Percentiles rank a stretch among this genome's conserved stretches.
These are phyloP conservation scores for Erannis defoliaria DNA, from an alignment of 2,888 invertebrate genomes.

Conservation along the genomic window DNA sequence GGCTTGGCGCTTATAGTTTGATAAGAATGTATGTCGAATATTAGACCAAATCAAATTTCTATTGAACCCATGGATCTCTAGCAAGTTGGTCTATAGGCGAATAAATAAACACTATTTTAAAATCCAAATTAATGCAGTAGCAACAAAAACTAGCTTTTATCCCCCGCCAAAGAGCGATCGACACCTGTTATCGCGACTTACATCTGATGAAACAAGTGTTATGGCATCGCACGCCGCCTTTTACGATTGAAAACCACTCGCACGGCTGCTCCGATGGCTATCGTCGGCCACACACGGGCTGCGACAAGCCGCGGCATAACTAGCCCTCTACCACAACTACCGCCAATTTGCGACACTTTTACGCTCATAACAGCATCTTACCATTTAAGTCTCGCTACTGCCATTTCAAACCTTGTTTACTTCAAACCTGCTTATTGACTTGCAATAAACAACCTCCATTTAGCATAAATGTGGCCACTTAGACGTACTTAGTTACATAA, in stretches of 20 bases:
- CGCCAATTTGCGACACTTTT: conserved; percentile 77
- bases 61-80: too few species aligned
- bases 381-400: conserved; percentile 62
- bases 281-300: conserved; percentile 75
- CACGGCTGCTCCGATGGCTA: conserved; percentile 72
- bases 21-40: too few species aligned
- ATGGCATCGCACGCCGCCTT: conserved; percentile 75
- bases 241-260: conserved; percentile 72
- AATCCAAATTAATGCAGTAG: conserved; percentile 16
- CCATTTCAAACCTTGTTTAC: conserved; percentile 61
- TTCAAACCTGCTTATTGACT: conserved; percentile 52
- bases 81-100: too few species aligned
- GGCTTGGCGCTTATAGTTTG: too few species aligned
- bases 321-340: conserved; percentile 63
- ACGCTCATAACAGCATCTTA: conserved; percentile 69
- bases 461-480: conserved; percentile 30
- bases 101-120: conserved; percentile 3
- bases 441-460: conserved; percentile 28
- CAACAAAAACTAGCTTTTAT: conserved; percentile 24
- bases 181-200: conserved; percentile 66
- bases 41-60: too few species aligned
- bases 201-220: conserved; percentile 80
- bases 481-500: conserved; percentile 35
- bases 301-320: conserved; percentile 62
- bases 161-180: conserved; percentile 59